Percentiles rank a stretch among this genome's conserved stretches.
These are phyloP conservation scores for Dipodomys ordii DNA, from an alignment of 2,113 vertebrate genomes.

Conservation along the genomic window DNA sequence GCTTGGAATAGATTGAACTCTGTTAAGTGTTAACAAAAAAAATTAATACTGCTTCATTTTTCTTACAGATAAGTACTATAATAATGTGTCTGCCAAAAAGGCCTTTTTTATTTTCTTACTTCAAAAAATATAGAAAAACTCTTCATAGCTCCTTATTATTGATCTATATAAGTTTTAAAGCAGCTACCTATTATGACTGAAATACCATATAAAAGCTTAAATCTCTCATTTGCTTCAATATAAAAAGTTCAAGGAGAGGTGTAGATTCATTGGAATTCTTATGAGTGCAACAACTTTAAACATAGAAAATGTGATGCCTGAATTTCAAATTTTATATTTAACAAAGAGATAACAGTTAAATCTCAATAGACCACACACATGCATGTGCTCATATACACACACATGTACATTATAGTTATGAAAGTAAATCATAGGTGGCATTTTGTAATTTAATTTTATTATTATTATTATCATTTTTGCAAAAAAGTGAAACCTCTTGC, in stretches of 20 bases:
- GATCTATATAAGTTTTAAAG: constrained; percentile 34
- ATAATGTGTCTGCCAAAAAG: constrained; percentile 37
- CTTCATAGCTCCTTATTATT: background rate
- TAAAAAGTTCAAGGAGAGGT: background rate
- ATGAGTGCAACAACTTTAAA: background rate
- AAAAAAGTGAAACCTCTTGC: no score
- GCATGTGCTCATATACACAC: no score
- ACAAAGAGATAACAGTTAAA: no score
- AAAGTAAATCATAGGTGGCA: background rate
- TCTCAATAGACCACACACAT: background rate
- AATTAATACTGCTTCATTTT: background rate
- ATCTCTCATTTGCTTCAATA: background rate
- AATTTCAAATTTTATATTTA: no score
- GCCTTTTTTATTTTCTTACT: background rate
- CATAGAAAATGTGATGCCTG: background rate
- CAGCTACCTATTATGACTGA: background rate
- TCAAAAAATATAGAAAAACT: background rate
- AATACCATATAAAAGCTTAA: background rate
- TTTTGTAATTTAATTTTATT: background rate
- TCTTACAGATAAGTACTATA: background rate
- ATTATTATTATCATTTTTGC: no score
- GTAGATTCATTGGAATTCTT: background rate
- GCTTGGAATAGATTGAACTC: background rate
- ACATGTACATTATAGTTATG: background rate
- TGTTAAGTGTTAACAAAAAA: background rate